A percentile compares a stretch with the other conserved stretches of the same genome.
phyloP scores from a whole-genome alignment of 2,113 vertebrate genomes.

The Eira barbara region DNA sequence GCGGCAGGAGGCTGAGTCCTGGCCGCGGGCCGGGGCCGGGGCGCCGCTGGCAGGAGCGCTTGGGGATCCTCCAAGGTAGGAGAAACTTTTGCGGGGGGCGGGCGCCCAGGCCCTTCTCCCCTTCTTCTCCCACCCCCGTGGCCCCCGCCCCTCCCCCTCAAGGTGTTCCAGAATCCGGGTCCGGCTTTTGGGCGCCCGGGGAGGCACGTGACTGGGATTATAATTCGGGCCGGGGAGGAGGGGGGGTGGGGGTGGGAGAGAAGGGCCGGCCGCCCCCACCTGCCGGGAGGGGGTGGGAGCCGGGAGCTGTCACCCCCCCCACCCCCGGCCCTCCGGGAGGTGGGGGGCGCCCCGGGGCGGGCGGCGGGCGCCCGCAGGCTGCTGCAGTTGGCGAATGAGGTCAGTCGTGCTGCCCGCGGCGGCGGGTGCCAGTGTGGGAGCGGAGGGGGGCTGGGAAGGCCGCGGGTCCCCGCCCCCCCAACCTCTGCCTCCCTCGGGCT shows the following conservation, averaged over 20 bases:
- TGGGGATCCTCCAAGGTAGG: conserved; percentile 77
- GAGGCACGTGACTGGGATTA: conserved; percentile 74
- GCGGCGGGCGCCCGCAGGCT: conserved; percentile 48
- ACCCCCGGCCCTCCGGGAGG: not conserved
- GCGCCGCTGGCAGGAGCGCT: conserved; percentile 71
- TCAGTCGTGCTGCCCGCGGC: conserved; percentile 60
- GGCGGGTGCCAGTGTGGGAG: conserved; percentile 41
- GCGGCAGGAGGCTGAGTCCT: conserved; percentile 72
- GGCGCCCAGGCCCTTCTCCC: conserved; percentile 46
- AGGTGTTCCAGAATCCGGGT: conserved; percentile 57
- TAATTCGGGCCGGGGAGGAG: conserved; percentile 46
- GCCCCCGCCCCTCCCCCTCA: conserved; percentile 62
- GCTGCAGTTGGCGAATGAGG: conserved; percentile 70
- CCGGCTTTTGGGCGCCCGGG: conserved; percentile 50
- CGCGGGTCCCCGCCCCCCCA: not conserved
- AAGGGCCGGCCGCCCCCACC: conserved; percentile 49
- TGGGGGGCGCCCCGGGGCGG: conserved; percentile 18
- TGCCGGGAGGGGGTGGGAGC: conserved; percentile 9
- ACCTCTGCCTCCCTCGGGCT: not conserved
- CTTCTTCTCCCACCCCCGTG: not conserved
- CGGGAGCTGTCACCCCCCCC: conserved; percentile 22
- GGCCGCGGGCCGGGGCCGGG: conserved; percentile 74
- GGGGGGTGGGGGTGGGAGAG: not conserved
- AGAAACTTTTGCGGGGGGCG: conserved; percentile 74
- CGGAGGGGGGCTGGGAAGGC: conserved; percentile 59